phyloP scores from a whole-genome alignment of 1,140 invertebrate genomes.

The Melitaea cinxia region DNA sequence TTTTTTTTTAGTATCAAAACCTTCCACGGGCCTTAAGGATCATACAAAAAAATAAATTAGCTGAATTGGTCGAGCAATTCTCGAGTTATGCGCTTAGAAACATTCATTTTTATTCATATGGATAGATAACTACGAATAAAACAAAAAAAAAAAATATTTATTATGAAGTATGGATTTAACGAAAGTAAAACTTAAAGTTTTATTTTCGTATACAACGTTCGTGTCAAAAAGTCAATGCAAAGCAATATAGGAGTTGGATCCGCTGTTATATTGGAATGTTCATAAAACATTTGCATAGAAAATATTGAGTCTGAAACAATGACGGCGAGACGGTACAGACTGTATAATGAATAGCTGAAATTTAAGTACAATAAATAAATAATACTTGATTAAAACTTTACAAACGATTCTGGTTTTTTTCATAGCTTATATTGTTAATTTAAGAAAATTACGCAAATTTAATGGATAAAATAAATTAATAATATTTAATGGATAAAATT shows the following conservation, averaged over 20 bases:
- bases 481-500: not conserved
- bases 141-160: not conserved
- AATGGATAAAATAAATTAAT: not conserved
- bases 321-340: constrained; percentile 52
- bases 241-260: constrained; percentile 20
- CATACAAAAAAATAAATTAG: too few species aligned
- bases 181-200: constrained; percentile 13
- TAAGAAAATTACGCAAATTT: constrained; percentile 7
- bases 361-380: constrained; percentile 40
- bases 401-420: constrained; percentile 21
- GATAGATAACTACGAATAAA: too few species aligned
- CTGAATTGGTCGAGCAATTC: too few species aligned
- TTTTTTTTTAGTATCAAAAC: too few species aligned
- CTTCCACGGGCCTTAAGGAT: too few species aligned
- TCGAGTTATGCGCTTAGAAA: too few species aligned
- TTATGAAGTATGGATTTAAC: not conserved
- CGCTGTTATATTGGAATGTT: constrained; percentile 19
- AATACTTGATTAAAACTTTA: constrained; percentile 53
- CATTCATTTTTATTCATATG: too few species aligned
- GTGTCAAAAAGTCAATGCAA: constrained; percentile 23
- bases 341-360: constrained; percentile 43
- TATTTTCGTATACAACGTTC: constrained; percentile 8
- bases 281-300: constrained; percentile 58
- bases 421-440: constrained; percentile 13
- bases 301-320: constrained; percentile 64